These are phyloP conservation scores for Notarius quadriscutis DNA, from an alignment of 2,113 vertebrate genomes.

Conservation along the genomic window DNA sequence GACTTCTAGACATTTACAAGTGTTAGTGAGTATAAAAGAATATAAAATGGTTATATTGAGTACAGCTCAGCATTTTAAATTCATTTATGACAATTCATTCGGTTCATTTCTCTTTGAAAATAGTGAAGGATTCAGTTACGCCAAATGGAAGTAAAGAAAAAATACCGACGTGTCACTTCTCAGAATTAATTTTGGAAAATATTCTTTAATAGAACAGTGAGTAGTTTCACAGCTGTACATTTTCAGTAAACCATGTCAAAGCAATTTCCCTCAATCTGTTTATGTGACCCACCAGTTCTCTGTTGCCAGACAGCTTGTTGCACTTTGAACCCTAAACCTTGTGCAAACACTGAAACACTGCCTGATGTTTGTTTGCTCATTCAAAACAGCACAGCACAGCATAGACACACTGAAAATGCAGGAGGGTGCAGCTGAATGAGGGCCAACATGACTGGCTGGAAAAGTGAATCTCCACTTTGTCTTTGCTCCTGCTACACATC, in stretches of 20 bases:
- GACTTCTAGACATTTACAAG: not conserved
- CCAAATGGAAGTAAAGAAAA: not conserved
- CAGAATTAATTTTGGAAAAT: not conserved
- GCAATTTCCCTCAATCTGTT: slow-evolving; percentile 39
- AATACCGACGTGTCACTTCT: not conserved
- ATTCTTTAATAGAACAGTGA: not conserved
- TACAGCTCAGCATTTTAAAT: not conserved
- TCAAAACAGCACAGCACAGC: slow-evolving; percentile 51
- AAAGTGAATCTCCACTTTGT: slow-evolving; percentile 73
- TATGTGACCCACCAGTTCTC: slow-evolving; percentile 57
- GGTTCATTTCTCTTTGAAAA: not conserved
- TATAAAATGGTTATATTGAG: not conserved
- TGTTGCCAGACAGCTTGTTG: slow-evolving; percentile 54
- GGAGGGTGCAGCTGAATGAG: slow-evolving; percentile 66
- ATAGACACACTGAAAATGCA: slow-evolving; percentile 38
- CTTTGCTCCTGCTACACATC: slow-evolving; percentile 58
- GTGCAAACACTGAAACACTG: slow-evolving; percentile 26
- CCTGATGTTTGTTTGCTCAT: slow-evolving; percentile 61
- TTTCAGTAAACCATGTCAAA: slow-evolving; percentile 7
- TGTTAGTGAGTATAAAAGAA: not conserved
- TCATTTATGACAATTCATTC: not conserved
- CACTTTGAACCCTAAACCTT: slow-evolving; percentile 61
- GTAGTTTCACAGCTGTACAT: not conserved
- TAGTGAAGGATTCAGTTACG: not conserved
- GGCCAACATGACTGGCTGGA: slow-evolving; percentile 65